phyloP scores from a whole-genome alignment of 2,113 vertebrate species.

The Candoia aspera region DNA sequence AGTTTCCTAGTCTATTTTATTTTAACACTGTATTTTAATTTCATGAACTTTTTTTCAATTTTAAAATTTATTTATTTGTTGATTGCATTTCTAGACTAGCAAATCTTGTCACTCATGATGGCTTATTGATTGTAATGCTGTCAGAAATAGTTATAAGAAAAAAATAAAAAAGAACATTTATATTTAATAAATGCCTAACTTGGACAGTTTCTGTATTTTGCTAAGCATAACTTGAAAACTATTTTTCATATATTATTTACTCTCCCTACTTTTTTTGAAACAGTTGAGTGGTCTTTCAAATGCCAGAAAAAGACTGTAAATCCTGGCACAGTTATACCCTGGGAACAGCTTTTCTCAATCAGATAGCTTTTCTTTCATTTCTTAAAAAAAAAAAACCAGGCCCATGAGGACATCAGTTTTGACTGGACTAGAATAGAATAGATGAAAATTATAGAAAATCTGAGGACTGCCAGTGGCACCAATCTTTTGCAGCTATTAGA shows the following conservation, averaged over 20 bases:
- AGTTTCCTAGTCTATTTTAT: not conserved
- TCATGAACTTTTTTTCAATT: not conserved
- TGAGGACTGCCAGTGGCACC: not conserved
- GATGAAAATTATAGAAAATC: not conserved
- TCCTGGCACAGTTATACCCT: not conserved
- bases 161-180: not conserved
- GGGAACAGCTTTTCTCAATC: not conserved
- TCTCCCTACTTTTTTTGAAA: not conserved
- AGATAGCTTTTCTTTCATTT: constrained; percentile 28
- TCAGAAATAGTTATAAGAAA: not conserved
- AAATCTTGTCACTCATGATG: not conserved
- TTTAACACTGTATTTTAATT: not conserved
- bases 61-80: not conserved
- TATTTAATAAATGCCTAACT: not conserved
- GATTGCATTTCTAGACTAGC: not conserved
- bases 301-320: not conserved
- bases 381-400: not conserved
- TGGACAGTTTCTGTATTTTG: not conserved
- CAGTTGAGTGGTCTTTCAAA: not conserved
- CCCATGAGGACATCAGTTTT: not conserved
- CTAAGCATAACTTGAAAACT: not conserved
- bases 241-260: not conserved
- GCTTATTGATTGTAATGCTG: not conserved
- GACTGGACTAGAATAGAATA: not conserved
- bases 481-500: not conserved